phyloP scores from a whole-genome alignment of 2,797 vertebrate genomes.

The Tarsius wallacei region DNA sequence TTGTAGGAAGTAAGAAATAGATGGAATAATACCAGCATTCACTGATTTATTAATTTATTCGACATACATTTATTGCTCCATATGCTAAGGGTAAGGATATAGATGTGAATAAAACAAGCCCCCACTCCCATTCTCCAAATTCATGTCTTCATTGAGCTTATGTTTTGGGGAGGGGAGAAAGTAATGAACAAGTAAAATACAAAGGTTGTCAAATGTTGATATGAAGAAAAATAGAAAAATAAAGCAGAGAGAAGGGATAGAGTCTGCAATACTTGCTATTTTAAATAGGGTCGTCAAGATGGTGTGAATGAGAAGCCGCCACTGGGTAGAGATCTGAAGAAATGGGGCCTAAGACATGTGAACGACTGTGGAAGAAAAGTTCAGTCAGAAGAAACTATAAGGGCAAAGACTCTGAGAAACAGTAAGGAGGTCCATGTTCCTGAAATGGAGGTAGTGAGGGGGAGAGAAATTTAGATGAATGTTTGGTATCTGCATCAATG shows the following conservation, averaged over 20 bases:
- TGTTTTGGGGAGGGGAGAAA: background rate
- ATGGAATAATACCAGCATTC: background rate
- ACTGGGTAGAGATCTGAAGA: background rate
- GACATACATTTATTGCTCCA: background rate
- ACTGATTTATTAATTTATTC: background rate
- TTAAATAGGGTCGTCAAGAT: background rate
- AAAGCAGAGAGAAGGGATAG: background rate
- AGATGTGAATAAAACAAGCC: background rate
- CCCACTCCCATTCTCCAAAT: background rate
- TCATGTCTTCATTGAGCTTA: background rate
- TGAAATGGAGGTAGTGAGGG: background rate
- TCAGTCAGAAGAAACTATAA: background rate
- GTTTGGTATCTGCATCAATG: too few relatives aligned
- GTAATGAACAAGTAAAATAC: background rate
- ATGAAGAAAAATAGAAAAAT: constrained; percentile 13
- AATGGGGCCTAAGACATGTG: background rate
- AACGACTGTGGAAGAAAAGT: background rate
- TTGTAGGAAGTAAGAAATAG: background rate
- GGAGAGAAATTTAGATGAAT: too few relatives aligned
- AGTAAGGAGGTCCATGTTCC: background rate
- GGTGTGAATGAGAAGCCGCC: background rate
- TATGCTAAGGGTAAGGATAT: background rate
- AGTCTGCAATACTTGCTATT: background rate
- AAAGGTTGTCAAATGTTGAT: background rate
- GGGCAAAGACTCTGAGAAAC: background rate